Percentiles rank a stretch among this genome's conserved stretches.
phyloP scores from a whole-genome alignment of 2,113 vertebrate species.

The Oreochromis aureus region DNA sequence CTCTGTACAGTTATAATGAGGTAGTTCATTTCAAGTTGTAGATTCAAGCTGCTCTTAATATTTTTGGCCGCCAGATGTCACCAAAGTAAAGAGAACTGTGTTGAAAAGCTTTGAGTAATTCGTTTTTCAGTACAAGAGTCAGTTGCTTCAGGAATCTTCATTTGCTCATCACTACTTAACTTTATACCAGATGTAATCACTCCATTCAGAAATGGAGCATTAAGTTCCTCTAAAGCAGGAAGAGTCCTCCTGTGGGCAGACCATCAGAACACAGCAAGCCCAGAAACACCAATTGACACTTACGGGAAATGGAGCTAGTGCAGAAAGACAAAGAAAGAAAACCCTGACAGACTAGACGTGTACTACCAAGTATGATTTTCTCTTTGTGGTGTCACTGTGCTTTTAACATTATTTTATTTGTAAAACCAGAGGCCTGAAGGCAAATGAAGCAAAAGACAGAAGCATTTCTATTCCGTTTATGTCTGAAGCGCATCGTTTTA shows the following conservation, averaged over 20 bases:
- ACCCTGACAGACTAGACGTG: not conserved
- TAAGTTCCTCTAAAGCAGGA: not conserved
- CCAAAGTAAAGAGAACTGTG: not conserved
- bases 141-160: not conserved
- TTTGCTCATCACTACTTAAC: not conserved
- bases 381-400: too few relatives aligned
- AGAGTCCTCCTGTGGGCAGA: not conserved
- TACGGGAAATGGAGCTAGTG: too few relatives aligned
- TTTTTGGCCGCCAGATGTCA: not conserved
- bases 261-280: not conserved
- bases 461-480: too few relatives aligned
- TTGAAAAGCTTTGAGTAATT: not conserved
- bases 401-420: too few relatives aligned
- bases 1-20: not conserved
- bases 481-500: too few relatives aligned
- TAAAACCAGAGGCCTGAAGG: too few relatives aligned
- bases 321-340: not conserved
- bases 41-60: not conserved
- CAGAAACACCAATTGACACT: not conserved
- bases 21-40: not conserved
- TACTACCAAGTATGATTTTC: not conserved
- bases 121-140: not conserved
- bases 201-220: too few relatives aligned
- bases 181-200: not conserved
- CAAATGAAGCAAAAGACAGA: too few relatives aligned